A percentile compares a stretch with the other conserved stretches of the same genome.
phyloP scores from a whole-genome alignment of 2,888 invertebrate species.

The Apocheima hispidaria region DNA sequence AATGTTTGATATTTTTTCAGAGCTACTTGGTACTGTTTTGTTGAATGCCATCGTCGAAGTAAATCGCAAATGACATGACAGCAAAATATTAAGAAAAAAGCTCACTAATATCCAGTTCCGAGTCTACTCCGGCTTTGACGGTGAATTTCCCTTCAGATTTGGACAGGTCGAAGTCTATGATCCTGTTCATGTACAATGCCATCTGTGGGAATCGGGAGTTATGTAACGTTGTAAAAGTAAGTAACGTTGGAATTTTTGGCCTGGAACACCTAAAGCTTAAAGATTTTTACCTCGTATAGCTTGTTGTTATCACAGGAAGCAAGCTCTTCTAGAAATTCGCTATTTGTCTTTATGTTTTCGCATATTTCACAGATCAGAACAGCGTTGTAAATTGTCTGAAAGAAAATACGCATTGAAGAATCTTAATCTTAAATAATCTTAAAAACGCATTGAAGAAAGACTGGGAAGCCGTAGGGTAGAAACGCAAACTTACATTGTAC shows the following conservation, averaged over 20 bases:
- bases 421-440: no score
- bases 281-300: slow-evolving; percentile 72
- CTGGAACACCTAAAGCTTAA: background rate
- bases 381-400: slow-evolving; percentile 89
- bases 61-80: background rate
- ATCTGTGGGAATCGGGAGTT: slow-evolving; percentile 77
- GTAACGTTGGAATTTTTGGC: background rate
- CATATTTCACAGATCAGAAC: slow-evolving; percentile 89
- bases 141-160: slow-evolving; percentile 88
- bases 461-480: background rate
- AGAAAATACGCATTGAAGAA: slow-evolving; percentile 19
- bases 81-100: background rate
- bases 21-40: no score
- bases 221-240: background rate
- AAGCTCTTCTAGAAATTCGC: slow-evolving; percentile 83
- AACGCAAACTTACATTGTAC: slow-evolving; percentile 85
- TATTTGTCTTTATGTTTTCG: slow-evolving; percentile 71
- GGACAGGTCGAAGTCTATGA: slow-evolving; percentile 90
- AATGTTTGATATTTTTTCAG: no score
- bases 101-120: slow-evolving; percentile 90
- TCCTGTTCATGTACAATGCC: slow-evolving; percentile 89
- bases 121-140: slow-evolving; percentile 91
- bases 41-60: no score
- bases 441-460: background rate
- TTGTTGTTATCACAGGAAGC: slow-evolving; percentile 81